Evolutionary conservation across 2,113 vertebrate species (phyloP).

Genomic region (Notarius lentiginosus): DNA sequence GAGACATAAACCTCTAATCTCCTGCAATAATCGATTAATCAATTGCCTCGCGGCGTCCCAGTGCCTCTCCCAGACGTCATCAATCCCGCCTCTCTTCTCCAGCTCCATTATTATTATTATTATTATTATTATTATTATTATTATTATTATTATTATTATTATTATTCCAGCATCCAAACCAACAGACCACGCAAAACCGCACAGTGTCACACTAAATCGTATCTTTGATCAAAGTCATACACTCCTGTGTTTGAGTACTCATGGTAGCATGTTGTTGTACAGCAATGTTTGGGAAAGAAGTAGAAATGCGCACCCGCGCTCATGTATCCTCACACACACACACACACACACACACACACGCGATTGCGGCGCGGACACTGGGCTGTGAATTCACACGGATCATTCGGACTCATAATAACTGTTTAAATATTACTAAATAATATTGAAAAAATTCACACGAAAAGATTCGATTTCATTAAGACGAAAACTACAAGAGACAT

Average conservation of each 20-base stretch:
- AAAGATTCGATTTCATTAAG: not conserved
- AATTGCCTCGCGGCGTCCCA: conserved; percentile 36
- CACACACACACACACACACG: not conserved
- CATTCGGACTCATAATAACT: not conserved
- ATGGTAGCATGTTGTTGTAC: not conserved
- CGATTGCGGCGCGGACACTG: not conserved
- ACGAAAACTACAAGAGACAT: not conserved
- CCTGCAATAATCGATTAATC: conserved; percentile 53
- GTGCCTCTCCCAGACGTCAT: conserved; percentile 11
- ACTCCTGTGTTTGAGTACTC: not conserved
- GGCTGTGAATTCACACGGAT: not conserved
- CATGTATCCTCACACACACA: not conserved
- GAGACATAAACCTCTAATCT: conserved; percentile 52
- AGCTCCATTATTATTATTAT: not conserved
- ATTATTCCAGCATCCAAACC: not conserved
- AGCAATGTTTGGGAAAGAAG: not conserved
- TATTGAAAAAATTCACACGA: not conserved
- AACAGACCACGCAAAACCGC: not conserved
- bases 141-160: not conserved
- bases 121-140: not conserved
- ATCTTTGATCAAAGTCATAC: not conserved
- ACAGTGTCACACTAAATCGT: not conserved
- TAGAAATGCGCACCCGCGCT: not conserved
- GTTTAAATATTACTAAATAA: not conserved
- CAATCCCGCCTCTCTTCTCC: not conserved